Conservation (phyloP, 2,113 vertebrate species). For the Riparia riparia region DNA sequence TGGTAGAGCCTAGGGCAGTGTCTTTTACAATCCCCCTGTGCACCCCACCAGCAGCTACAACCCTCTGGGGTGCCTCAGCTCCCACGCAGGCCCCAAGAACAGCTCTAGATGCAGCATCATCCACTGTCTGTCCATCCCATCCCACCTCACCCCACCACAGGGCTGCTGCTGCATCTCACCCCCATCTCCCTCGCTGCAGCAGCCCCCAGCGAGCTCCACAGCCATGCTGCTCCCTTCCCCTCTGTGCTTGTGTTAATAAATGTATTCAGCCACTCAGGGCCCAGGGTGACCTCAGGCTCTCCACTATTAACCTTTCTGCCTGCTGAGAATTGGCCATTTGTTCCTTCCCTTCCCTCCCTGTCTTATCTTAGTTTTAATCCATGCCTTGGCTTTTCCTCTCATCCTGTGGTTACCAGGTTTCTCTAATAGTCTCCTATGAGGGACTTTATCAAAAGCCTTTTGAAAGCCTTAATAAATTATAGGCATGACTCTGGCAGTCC, state of each 20-base stretch:
- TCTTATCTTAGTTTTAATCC: slow-evolving; percentile 41
- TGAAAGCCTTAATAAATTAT: slow-evolving; percentile 68
- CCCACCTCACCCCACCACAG: neutral
- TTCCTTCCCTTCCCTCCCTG: neutral
- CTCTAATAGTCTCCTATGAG: slow-evolving; percentile 53
- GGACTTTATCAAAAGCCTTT: slow-evolving; percentile 66
- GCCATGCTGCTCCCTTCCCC: rapidly evolving
- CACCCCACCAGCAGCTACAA: neutral
- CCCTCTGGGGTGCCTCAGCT: neutral
- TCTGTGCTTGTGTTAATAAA: neutral
- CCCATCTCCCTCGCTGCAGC: neutral
- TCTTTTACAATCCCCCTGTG: rapidly evolving
- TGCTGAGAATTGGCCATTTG: neutral
- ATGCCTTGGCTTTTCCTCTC: slow-evolving; percentile 44
- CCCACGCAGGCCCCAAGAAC: rapidly evolving
- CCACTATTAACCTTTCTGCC: slow-evolving; percentile 56
- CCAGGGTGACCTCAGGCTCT: neutral
- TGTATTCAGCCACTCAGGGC: neutral
- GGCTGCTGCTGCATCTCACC: neutral
- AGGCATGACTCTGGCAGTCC: neutral
- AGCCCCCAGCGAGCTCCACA: rapidly evolving
- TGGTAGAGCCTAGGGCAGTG: neutral
- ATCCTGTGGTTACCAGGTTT: slow-evolving; percentile 59
- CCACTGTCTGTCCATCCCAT: neutral
- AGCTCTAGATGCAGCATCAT: neutral